These are phyloP conservation scores for Himalopsyche phryganea DNA, from an alignment of 1,140 invertebrate genomes.

Conservation along the genomic window DNA sequence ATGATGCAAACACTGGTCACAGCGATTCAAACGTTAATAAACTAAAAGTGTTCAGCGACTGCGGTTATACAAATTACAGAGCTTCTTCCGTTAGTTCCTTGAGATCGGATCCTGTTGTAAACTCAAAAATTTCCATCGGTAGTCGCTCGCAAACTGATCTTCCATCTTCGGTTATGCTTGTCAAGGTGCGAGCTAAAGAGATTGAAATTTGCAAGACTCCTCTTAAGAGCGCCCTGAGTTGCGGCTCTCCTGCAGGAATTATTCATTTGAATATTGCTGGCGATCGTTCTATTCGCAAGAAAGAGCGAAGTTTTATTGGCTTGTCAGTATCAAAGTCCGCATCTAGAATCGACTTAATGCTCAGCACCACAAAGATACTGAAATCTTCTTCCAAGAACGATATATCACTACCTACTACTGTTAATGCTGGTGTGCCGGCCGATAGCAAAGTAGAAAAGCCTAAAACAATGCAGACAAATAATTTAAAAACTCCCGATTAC, in stretches of 20 bases:
- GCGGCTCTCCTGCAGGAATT: conserved; percentile 27
- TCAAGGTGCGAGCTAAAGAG: conserved; percentile 29
- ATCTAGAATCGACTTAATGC: conserved; percentile 39
- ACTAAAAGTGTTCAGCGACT: neutral
- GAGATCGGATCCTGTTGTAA: neutral
- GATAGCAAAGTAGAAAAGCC: conserved; percentile 52
- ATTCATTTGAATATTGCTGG: conserved; percentile 27
- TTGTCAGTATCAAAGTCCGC: conserved; percentile 29
- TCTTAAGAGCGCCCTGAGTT: conserved; percentile 23
- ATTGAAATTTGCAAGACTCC: conserved; percentile 30
- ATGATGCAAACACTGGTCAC: conserved; percentile 15
- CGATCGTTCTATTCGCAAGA: conserved; percentile 36
- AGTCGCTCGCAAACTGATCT: conserved; percentile 19
- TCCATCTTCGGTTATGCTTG: conserved; percentile 16
- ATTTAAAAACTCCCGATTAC: no score
- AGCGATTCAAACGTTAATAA: neutral
- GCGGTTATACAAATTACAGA: neutral
- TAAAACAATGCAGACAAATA: conserved; percentile 57
- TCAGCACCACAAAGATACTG: conserved; percentile 24
- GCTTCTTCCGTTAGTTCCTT: conserved; percentile 1
- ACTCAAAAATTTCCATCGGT: conserved; percentile 6
- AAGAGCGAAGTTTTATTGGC: conserved; percentile 39
- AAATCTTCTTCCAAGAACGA: conserved; percentile 46
- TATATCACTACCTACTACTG: conserved; percentile 43
- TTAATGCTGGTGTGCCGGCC: conserved; percentile 44